These are phyloP conservation scores for Orthonychiurus folsomi DNA, from an alignment of 2,888 invertebrate genomes.

Conservation along the genomic window DNA sequence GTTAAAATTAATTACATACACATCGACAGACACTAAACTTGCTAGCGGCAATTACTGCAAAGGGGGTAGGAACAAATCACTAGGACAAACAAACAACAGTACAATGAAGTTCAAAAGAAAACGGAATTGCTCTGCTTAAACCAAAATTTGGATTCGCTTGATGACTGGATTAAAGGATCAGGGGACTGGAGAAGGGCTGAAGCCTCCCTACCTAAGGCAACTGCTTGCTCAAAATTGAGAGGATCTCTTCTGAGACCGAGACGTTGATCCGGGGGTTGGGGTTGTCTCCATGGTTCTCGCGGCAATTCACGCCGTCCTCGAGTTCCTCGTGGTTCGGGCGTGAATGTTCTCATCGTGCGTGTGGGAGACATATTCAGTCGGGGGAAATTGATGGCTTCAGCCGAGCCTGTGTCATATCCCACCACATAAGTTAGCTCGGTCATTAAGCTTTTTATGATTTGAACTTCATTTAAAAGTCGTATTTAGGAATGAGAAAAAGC, in stretches of 20 bases:
- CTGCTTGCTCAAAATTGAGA: conserved; percentile 40
- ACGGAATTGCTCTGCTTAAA: background rate
- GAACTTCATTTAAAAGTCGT: background rate
- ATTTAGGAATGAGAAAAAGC: no score
- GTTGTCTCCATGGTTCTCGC: conserved; percentile 38
- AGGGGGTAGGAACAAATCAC: no score
- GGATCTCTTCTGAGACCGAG: conserved; percentile 38
- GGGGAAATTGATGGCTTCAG: conserved; percentile 40
- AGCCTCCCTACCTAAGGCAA: conserved; percentile 37
- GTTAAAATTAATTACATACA: background rate
- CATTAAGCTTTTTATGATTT: background rate
- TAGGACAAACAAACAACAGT: background rate
- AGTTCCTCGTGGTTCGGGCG: conserved; percentile 34
- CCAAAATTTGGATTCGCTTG: no score
- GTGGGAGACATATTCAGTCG: conserved; percentile 39
- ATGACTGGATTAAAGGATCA: no score
- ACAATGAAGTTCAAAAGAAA: background rate
- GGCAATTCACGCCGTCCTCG: conserved; percentile 36
- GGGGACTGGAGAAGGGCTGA: conserved; percentile 6
- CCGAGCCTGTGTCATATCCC: conserved; percentile 28
- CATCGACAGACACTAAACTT: no score
- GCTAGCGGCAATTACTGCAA: no score
- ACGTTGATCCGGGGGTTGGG: conserved; percentile 28
- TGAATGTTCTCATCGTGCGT: conserved; percentile 34
- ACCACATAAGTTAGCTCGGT: no score